phyloP scores from a whole-genome alignment of 2,888 invertebrate genomes.

The Nasonovia ribisnigri region DNA sequence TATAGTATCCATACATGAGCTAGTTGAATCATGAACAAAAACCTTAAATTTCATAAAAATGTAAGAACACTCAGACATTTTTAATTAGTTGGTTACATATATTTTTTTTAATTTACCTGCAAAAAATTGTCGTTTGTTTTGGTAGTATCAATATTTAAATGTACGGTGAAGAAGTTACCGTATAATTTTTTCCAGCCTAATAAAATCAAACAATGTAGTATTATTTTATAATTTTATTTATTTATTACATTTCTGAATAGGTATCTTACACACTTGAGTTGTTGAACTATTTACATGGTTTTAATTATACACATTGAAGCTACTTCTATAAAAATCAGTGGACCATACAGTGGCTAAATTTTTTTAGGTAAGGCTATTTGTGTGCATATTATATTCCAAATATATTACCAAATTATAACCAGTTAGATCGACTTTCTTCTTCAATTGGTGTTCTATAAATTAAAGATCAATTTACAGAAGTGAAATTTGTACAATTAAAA shows the following conservation, averaged over 20 bases:
- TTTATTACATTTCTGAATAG: background rate
- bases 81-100: background rate
- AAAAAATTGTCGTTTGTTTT: background rate
- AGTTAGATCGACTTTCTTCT: no score
- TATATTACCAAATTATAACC: no score
- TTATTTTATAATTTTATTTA: background rate
- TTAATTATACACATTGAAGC: background rate
- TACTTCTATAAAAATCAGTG: background rate
- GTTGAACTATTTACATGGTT: background rate
- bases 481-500: no score
- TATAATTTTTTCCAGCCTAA: background rate
- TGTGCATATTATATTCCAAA: background rate
- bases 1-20: background rate
- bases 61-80: background rate
- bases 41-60: background rate
- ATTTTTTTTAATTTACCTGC: background rate
- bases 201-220: background rate
- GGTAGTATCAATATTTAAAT: background rate
- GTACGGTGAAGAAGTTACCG: background rate
- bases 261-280: background rate
- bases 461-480: no score
- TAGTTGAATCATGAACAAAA: background rate
- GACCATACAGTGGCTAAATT: background rate
- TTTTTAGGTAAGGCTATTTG: background rate
- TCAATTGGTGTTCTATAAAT: no score